Conservation (phyloP, 1,140 invertebrate genomes). For the Halictus rubicundus region DNA sequence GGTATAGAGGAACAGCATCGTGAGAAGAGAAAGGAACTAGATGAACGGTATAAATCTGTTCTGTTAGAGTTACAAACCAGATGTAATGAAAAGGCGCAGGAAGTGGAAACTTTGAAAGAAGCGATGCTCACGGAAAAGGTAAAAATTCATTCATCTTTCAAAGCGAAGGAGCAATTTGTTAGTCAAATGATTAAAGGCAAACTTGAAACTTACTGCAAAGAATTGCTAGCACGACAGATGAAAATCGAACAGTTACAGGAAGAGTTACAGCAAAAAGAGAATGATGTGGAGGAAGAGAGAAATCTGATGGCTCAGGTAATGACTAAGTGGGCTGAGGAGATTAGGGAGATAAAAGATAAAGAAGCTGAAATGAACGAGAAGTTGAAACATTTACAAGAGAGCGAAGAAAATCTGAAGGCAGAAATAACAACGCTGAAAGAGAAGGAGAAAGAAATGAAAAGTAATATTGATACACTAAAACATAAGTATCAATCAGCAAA, state of each 20-base stretch:
- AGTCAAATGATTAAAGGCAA: conserved; percentile 68
- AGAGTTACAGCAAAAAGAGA: conserved; percentile 64
- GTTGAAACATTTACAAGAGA: conserved; percentile 60
- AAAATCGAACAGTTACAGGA: conserved; percentile 69
- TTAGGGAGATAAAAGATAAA: conserved; percentile 65
- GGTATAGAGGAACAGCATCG: conserved; percentile 68
- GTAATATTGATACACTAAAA: conserved; percentile 61
- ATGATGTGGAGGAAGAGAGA: conserved; percentile 70
- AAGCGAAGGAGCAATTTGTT: conserved; percentile 70
- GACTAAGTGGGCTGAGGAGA: conserved; percentile 70
- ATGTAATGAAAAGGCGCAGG: conserved; percentile 68
- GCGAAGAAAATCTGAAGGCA: conserved; percentile 53
- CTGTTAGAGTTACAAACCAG: conserved; percentile 66
- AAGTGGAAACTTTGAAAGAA: conserved; percentile 66
- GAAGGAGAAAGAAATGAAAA: conserved; percentile 67
- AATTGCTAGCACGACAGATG: conserved; percentile 65
- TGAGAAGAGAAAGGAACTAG: conserved; percentile 64
- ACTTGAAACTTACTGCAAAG: conserved; percentile 66
- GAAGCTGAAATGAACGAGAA: conserved; percentile 66
- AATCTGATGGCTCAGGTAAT: conserved; percentile 73
- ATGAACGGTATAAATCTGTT: conserved; percentile 70
- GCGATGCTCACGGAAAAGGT: conserved; percentile 67
- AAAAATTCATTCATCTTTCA: conserved; percentile 68
- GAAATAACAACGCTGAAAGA: conserved; percentile 66
- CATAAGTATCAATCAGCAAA: conserved; percentile 71